phyloP scores from a whole-genome alignment of 2,113 vertebrate species.

The Cacatua alba region DNA sequence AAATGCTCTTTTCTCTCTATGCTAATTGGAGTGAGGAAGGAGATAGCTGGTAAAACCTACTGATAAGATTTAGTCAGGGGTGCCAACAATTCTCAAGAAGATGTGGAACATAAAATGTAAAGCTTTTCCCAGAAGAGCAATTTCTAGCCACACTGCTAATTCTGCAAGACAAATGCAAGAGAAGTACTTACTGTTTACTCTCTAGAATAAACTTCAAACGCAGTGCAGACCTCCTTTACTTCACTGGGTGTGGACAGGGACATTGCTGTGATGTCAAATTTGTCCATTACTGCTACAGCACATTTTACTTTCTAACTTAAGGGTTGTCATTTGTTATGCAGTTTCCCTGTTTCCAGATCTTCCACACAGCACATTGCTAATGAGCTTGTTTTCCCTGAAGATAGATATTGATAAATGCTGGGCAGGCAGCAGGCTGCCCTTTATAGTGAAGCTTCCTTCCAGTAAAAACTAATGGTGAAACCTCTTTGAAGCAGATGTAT shows the following conservation, averaged over 20 bases:
- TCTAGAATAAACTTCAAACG: background rate
- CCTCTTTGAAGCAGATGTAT: slow-evolving; percentile 6
- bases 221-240: background rate
- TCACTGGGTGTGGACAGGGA: background rate
- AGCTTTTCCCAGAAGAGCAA: slow-evolving; percentile 41
- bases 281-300: background rate
- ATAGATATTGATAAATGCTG: background rate
- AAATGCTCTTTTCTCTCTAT: slow-evolving; percentile 29
- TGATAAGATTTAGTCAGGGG: slow-evolving; percentile 44
- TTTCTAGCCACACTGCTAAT: slow-evolving; percentile 49
- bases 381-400: background rate
- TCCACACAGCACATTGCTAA: background rate
- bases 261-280: background rate
- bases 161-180: slow-evolving; percentile 3
- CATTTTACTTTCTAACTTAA: background rate
- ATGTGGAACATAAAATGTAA: slow-evolving; percentile 46
- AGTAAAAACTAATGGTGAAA: background rate
- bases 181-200: slow-evolving; percentile 3
- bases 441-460: background rate
- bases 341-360: background rate
- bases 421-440: background rate
- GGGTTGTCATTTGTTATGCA: background rate
- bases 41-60: slow-evolving; percentile 17
- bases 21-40: slow-evolving; percentile 2
- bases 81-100: slow-evolving; percentile 44